Base-by-base conservation (phyloP, 2,113 vertebrate genomes). In the Poicephalus gulielmi region DNA sequence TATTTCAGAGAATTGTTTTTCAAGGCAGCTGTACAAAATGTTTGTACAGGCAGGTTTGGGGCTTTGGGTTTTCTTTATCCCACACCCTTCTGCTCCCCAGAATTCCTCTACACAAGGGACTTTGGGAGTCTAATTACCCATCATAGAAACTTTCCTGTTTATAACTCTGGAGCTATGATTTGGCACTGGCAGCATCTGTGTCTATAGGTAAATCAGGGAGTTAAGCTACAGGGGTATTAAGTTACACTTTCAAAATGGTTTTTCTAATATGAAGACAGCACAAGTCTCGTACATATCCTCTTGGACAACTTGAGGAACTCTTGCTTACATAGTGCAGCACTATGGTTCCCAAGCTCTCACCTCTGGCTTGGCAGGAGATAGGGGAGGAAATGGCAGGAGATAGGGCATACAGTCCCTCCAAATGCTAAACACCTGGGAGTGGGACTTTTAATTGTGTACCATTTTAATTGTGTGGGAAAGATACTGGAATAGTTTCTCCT, bases 1-100 rank as follows among this genome's bases (percentile, higher is more conserved):
- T 57, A 77, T 90, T 91, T 94, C 83, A 89, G 60, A 3, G 6
- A 60, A 84, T 60, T 82, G 81, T 84, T 92, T 95, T 78, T 82
- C 81, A 82, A 84, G 71, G 41, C 28, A 84, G 73, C 60, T 63
- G 39, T 63, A 91, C 64, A 84, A 84, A 86, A 59, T 37, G 53
- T 80, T 83, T 73, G 24, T 19, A 87, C 19, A 60, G 41, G 52
- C 44, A 78, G 23, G 37, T 13, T 2, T 9, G 20, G 8, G 4
- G 1, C 43, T 27, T 13, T 30, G 13, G 30, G 25, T 14, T 68
- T 52, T 53, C 43, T 14, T 1, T 16, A 9, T 11, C n/a, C 9
- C 18, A 69, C 41, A 67, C 27, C 10, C 82, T 91, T 39, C 43
- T 27, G 22, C 20, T 69, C 73, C 43, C 71, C 94, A 68, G 50